phyloP scores from a whole-genome alignment of 2,113 vertebrate genomes.

The Australoheros scitulus region DNA sequence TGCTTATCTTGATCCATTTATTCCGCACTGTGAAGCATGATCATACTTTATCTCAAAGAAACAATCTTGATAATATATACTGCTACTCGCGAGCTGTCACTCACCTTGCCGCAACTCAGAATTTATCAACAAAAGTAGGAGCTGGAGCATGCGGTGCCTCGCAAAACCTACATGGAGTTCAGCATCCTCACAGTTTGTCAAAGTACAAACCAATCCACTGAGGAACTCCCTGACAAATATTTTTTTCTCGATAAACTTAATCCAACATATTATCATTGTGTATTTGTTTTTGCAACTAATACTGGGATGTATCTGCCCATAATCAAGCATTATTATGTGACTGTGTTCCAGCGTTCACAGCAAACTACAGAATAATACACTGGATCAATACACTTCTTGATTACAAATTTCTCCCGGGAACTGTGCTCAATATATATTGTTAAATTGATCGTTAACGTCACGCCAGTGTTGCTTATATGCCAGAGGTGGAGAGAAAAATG shows the following conservation, averaged over 20 bases:
- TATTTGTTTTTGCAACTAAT: slow-evolving; percentile 31
- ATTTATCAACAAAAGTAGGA: not conserved
- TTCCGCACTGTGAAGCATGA: not conserved
- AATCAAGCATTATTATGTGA: slow-evolving; percentile 60
- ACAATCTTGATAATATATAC: not conserved
- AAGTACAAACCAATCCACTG: slow-evolving; percentile 35
- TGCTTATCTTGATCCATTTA: slow-evolving; percentile 20
- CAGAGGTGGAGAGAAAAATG: slow-evolving; percentile 58
- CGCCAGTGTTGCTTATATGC: slow-evolving; percentile 46
- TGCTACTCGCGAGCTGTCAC: slow-evolving; percentile 9
- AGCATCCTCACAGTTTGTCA: slow-evolving; percentile 21
- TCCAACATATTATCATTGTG: slow-evolving; percentile 30
- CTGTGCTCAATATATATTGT: slow-evolving; percentile 68
- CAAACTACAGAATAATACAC: slow-evolving; percentile 65
- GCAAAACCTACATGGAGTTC: not conserved
- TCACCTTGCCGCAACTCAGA: slow-evolving; percentile 14
- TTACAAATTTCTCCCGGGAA: slow-evolving; percentile 70
- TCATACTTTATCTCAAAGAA: slow-evolving; percentile 15
- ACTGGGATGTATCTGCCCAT: slow-evolving; percentile 42
- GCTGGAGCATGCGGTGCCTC: not conserved
- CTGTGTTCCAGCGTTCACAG: slow-evolving; percentile 44
- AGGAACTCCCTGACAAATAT: not conserved
- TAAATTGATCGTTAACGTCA: slow-evolving; percentile 72
- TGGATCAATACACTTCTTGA: slow-evolving; percentile 66
- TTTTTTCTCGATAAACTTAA: slow-evolving; percentile 33